These are phyloP conservation scores for Drosophila micromelanica DNA, from an alignment of 1,140 invertebrate species.

Conservation along the genomic window DNA sequence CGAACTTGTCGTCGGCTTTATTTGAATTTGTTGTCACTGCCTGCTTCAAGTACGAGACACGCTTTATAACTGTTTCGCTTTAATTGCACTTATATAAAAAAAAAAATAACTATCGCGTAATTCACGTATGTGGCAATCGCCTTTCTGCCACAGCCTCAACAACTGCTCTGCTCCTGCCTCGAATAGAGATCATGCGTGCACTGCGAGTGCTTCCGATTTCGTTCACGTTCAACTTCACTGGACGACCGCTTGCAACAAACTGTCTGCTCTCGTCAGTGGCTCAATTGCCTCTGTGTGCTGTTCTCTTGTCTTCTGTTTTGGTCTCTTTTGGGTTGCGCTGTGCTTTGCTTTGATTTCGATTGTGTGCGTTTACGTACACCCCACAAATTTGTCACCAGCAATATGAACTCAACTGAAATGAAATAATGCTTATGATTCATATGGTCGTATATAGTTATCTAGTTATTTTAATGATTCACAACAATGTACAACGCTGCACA, in stretches of 20 bases:
- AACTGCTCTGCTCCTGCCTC: conserved; percentile 3
- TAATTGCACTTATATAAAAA: conserved; percentile 53
- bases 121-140: conserved; percentile 41
- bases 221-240: conserved; percentile 47
- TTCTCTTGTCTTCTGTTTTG: not conserved
- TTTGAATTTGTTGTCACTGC: conserved; percentile 16
- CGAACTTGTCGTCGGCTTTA: conserved; percentile 37
- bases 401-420: not conserved
- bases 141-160: conserved; percentile 13
- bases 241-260: conserved; percentile 54
- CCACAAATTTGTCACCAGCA: conserved; percentile 28
- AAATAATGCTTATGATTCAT: too few species aligned
- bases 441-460: not conserved
- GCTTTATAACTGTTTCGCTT: conserved; percentile 40
- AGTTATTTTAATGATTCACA: too few species aligned
- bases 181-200: conserved; percentile 45
- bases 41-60: conserved; percentile 14
- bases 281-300: conserved; percentile 21
- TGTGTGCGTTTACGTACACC: conserved; percentile 28
- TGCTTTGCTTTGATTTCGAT: conserved; percentile 28
- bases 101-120: not conserved
- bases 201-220: conserved; percentile 6
- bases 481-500: too few species aligned
- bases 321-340: conserved; percentile 5
- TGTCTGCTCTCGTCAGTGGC: conserved; percentile 36